Evolutionary conservation across 1,140 invertebrate species (phyloP).

Genomic region (Neotoxoptera formosana): DNA sequence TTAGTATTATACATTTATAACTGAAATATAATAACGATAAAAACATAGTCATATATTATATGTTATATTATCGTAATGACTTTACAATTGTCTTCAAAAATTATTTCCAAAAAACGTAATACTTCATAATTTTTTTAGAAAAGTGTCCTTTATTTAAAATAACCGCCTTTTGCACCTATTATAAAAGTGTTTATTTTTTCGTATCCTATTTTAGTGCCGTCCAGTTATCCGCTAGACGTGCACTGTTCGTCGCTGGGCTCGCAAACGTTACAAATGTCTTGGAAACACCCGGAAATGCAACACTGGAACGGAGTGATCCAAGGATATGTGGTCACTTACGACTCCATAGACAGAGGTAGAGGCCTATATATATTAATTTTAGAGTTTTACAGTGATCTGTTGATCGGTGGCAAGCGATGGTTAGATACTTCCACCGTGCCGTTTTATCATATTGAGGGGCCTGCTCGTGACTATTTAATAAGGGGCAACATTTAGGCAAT

Average conservation of each 20-base stretch:
- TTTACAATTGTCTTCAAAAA: neutral
- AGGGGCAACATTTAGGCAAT: no score
- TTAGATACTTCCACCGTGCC: neutral
- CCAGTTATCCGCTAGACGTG: conserved; percentile 76
- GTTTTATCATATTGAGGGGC: no score
- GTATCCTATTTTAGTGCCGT: conserved; percentile 70
- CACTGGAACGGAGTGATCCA: conserved; percentile 82
- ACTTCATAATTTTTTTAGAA: neutral
- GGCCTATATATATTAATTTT: neutral
- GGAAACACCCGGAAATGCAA: conserved; percentile 81
- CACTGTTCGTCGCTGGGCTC: conserved; percentile 74
- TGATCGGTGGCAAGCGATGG: neutral
- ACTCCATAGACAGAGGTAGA: conserved; percentile 66
- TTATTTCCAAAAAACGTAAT: neutral
- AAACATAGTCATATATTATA: neutral
- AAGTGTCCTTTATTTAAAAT: neutral
- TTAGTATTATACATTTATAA: no score
- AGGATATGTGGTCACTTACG: conserved; percentile 81
- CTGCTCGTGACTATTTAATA: no score
- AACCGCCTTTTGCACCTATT: neutral
- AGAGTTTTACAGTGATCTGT: neutral
- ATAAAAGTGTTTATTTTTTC: neutral
- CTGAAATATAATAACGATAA: neutral
- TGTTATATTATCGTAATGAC: neutral
- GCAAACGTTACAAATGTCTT: conserved; percentile 80